Conservation (phyloP, 2,113 vertebrate genomes). For the Coreoperca whiteheadi region DNA sequence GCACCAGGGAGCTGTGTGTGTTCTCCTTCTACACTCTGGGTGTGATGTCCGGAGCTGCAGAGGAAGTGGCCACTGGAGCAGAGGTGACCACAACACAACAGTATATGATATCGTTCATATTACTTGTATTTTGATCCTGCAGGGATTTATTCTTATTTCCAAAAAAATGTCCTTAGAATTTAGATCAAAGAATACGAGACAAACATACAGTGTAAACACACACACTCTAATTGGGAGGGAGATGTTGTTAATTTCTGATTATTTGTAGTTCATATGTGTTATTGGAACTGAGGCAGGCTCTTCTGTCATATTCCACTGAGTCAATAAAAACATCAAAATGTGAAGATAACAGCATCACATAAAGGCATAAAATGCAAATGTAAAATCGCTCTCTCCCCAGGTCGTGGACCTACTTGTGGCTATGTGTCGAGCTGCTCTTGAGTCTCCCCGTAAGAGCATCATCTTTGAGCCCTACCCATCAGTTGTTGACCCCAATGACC, state of each 20-base stretch:
- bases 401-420: conserved; percentile 98
- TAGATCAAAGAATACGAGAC: neutral
- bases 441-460: conserved; percentile 98
- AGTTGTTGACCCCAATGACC: conserved; percentile 97
- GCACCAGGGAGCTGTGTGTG: conserved; percentile 97
- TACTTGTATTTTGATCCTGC: neutral
- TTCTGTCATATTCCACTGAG: neutral
- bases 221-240: neutral
- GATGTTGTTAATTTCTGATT: neutral
- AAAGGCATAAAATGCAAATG: neutral
- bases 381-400: conserved; percentile 72
- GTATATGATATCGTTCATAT: neutral
- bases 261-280: neutral
- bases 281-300: neutral
- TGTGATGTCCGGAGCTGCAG: conserved; percentile 98
- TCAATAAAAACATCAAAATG: neutral
- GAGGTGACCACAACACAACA: conserved; percentile 86
- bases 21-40: conserved; percentile 99
- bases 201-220: neutral
- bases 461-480: conserved; percentile 99
- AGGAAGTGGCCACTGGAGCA: conserved; percentile 97
- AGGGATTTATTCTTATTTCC: neutral
- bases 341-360: neutral
- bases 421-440: conserved; percentile 97
- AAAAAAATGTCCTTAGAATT: accelerated